Evolutionary conservation across 2,888 invertebrate genomes (phyloP).

Genomic region (Myopa testacea): DNA sequence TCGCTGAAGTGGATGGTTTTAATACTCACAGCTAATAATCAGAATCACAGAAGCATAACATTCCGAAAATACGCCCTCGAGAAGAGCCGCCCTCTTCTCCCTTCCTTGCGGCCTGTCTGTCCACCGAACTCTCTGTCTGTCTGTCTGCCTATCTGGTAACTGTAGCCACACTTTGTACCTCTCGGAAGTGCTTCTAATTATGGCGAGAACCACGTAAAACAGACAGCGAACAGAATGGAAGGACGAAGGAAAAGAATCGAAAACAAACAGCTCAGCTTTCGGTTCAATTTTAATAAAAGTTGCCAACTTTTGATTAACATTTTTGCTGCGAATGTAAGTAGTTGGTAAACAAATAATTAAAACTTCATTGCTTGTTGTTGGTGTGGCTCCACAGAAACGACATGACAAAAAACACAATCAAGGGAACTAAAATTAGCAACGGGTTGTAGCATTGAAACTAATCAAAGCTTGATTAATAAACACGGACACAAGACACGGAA

Average conservation of each 20-base stretch:
- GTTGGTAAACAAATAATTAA: conserved; percentile 21
- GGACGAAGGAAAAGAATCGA: background rate
- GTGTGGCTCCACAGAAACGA: background rate
- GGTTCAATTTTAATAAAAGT: conserved; percentile 9
- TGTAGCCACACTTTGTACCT: conserved; percentile 15
- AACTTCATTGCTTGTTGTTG: background rate
- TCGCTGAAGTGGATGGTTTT: background rate
- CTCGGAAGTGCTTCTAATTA: conserved; percentile 28
- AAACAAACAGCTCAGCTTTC: conserved; percentile 6
- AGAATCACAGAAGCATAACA: conserved; percentile 28
- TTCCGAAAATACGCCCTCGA: background rate
- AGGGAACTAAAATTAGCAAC: too few species aligned
- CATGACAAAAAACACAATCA: background rate
- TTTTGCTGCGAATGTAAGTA: background rate
- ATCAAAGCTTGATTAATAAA: too few species aligned
- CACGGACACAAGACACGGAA: too few species aligned
- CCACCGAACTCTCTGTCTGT: too few species aligned
- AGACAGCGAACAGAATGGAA: too few species aligned
- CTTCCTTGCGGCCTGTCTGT: too few species aligned
- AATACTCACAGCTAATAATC: conserved; percentile 26
- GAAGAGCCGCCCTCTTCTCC: background rate
- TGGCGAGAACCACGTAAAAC: too few species aligned
- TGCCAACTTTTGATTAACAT: conserved; percentile 22
- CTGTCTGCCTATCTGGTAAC: too few species aligned
- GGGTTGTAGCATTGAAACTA: too few species aligned